Evolutionary conservation across 2,113 vertebrate genomes (phyloP).

Genomic region (Peromyscus californicus): DNA sequence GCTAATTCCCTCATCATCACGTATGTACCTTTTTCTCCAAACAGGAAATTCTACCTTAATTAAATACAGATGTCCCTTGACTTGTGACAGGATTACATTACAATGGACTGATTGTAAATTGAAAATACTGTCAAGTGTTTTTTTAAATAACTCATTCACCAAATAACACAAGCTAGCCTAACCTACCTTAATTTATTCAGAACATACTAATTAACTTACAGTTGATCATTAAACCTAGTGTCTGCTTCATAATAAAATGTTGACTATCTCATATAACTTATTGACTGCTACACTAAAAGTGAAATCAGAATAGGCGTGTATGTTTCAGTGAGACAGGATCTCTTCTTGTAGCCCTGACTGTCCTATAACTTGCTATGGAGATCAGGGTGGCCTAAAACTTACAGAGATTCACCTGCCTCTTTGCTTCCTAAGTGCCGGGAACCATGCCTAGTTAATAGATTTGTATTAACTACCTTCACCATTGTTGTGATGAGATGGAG

Average conservation of each 20-base stretch:
- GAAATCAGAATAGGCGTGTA: neutral
- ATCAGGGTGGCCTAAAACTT: neutral
- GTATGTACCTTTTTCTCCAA: neutral
- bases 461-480: neutral
- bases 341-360: neutral
- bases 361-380: neutral
- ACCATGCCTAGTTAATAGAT: neutral
- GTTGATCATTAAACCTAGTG: neutral
- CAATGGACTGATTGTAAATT: neutral
- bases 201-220: neutral
- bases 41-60: slow-evolving; percentile 28
- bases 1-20: neutral
- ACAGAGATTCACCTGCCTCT: neutral
- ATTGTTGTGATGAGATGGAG: neutral
- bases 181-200: neutral
- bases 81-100: neutral
- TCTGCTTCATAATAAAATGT: neutral
- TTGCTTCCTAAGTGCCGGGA: neutral
- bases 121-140: neutral
- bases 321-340: neutral
- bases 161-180: neutral
- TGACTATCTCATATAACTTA: neutral
- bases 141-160: neutral
- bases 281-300: neutral
- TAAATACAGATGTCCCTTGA: neutral